phyloP scores from a whole-genome alignment of 2,113 vertebrate species.

The Corythoichthys intestinalis region DNA sequence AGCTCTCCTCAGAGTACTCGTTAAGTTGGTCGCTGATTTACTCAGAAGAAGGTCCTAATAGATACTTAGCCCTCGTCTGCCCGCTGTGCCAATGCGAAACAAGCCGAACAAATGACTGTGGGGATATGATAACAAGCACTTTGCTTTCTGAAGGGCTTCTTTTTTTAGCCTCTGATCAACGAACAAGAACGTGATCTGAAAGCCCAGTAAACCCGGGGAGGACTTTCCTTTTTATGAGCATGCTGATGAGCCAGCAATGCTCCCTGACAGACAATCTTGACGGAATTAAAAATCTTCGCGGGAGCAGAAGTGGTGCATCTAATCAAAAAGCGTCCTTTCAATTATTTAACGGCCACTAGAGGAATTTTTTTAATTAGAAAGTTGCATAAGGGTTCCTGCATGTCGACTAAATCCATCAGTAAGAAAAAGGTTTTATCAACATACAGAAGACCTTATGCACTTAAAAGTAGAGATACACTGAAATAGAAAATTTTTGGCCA shows the following conservation, averaged over 20 bases:
- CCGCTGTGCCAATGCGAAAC: slow-evolving; percentile 17
- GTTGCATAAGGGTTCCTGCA: neutral
- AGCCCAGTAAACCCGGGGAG: slow-evolving; percentile 25
- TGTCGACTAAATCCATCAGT: neutral
- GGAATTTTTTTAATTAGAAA: slow-evolving; percentile 29
- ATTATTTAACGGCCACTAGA: slow-evolving; percentile 16
- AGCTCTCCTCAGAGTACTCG: slow-evolving; percentile 15
- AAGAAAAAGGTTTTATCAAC: neutral
- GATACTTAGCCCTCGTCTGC: slow-evolving; percentile 23
- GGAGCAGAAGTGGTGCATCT: slow-evolving; percentile 16
- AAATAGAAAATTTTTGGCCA: no score
- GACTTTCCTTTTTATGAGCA: slow-evolving; percentile 27
- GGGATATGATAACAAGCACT: slow-evolving; percentile 36
- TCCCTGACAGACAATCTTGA: slow-evolving; percentile 16
- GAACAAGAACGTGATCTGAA: slow-evolving; percentile 24
- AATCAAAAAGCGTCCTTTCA: slow-evolving; percentile 22
- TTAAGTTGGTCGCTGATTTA: slow-evolving; percentile 36
- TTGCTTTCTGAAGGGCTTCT: slow-evolving; percentile 25
- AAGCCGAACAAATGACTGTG: slow-evolving; percentile 33
- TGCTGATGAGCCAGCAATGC: slow-evolving; percentile 31
- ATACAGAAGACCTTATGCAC: neutral
- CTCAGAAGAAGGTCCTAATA: slow-evolving; percentile 34
- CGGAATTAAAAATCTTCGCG: slow-evolving; percentile 16
- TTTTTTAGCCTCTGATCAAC: slow-evolving; percentile 33
- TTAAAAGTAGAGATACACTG: neutral